These are phyloP conservation scores for Nyleta sp. DNA, from an alignment of 2,888 invertebrate species.

Conservation along the genomic window DNA sequence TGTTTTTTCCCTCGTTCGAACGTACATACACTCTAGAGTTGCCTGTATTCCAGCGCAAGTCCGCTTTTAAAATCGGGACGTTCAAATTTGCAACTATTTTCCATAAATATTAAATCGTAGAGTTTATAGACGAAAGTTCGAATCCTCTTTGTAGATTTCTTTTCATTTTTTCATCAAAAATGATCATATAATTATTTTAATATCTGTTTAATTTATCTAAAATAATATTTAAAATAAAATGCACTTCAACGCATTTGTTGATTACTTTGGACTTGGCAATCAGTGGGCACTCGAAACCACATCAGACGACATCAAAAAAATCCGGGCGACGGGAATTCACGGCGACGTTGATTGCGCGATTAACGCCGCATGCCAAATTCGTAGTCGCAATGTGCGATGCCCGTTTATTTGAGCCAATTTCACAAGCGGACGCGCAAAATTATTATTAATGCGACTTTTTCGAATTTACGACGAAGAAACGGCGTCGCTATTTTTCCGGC, in stretches of 20 bases:
- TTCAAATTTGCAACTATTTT: too few species aligned
- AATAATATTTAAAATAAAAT: neutral
- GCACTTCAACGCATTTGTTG: neutral
- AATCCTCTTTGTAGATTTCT: too few species aligned
- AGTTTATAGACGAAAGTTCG: too few species aligned
- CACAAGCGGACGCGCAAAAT: slow-evolving; percentile 28
- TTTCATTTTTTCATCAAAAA: too few species aligned
- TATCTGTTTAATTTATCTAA: neutral
- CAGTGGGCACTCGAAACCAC: neutral
- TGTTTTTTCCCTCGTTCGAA: too few species aligned
- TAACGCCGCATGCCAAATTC: slow-evolving; percentile 48
- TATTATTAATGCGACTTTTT: slow-evolving; percentile 33
- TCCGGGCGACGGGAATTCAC: slow-evolving; percentile 30
- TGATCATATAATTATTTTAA: neutral
- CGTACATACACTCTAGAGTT: too few species aligned
- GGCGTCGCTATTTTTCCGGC: slow-evolving; percentile 25
- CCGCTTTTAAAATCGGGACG: too few species aligned
- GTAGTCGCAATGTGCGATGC: slow-evolving; percentile 18
- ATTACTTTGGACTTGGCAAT: slow-evolving; percentile 19
- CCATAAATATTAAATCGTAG: too few species aligned
- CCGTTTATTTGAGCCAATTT: slow-evolving; percentile 46
- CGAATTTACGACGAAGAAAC: slow-evolving; percentile 20
- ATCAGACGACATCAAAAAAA: slow-evolving; percentile 20
- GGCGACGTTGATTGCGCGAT: slow-evolving; percentile 50
- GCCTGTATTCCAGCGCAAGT: too few species aligned